A percentile compares a stretch with the other conserved stretches of the same genome.
phyloP scores from a whole-genome alignment of 2,113 vertebrate genomes.

The Ciconia boyciana region DNA sequence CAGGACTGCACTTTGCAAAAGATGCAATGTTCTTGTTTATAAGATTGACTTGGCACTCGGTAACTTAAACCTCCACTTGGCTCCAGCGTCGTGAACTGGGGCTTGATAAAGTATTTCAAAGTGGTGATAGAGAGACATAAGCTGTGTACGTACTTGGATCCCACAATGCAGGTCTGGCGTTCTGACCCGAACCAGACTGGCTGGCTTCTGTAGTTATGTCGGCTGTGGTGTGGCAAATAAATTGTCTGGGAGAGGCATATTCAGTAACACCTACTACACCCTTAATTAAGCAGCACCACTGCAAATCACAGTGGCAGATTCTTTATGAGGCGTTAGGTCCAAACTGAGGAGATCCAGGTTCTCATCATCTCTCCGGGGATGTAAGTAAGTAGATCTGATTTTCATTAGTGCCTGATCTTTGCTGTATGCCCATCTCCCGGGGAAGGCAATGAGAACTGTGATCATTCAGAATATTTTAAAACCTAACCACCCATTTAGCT shows the following conservation, averaged over 20 bases:
- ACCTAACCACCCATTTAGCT: background rate
- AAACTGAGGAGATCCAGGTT: background rate
- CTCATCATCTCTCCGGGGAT: background rate
- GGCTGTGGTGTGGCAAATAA: background rate
- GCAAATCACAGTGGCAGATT: background rate
- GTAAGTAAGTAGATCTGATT: background rate
- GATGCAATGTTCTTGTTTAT: background rate
- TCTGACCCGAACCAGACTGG: background rate
- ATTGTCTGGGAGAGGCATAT: background rate
- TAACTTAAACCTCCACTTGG: background rate
- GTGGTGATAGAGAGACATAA: fast-evolving
- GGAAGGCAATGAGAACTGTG: background rate
- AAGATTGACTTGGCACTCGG: background rate
- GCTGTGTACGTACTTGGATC: background rate
- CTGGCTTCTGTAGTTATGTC: fast-evolving
- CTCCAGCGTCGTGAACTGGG: background rate
- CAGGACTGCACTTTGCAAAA: background rate
- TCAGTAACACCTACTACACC: background rate
- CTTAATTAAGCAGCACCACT: background rate
- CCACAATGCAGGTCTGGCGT: background rate
- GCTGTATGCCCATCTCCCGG: background rate
- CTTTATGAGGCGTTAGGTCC: background rate
- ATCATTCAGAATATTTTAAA: background rate
- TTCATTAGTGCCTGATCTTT: background rate
- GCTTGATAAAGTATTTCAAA: background rate